Percentiles rank a stretch among this genome's conserved stretches.
phyloP scores from a whole-genome alignment of 2,113 vertebrate species.

The Chiloscyllium plagiosum region DNA sequence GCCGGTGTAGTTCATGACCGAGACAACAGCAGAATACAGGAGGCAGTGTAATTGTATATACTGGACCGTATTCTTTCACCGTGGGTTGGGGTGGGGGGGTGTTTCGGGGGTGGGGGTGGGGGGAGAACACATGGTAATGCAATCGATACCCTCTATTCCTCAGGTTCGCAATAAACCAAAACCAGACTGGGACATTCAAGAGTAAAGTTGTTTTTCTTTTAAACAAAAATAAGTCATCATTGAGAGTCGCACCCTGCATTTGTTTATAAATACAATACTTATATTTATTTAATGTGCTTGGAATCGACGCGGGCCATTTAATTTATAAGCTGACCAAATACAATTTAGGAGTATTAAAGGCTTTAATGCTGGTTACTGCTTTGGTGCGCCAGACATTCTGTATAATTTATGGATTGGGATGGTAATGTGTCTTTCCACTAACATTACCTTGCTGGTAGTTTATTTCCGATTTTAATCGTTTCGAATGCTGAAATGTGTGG shows the following conservation, averaged over 20 bases:
- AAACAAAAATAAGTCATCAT: background rate
- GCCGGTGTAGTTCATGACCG: background rate
- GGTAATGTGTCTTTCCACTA: background rate
- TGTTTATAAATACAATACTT: background rate
- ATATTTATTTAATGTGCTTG: constrained; percentile 7
- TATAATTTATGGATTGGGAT: background rate
- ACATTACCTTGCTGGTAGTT: background rate
- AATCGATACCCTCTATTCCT: background rate
- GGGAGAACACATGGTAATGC: constrained; percentile 25
- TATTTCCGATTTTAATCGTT: background rate
- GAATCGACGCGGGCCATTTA: background rate
- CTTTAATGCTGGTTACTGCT: background rate
- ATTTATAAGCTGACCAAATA: background rate
- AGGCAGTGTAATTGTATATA: constrained; percentile 5
- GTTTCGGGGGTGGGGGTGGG: too few species aligned
- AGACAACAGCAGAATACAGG: background rate
- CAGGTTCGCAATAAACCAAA: background rate
- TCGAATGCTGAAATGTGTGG: background rate
- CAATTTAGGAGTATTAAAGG: background rate
- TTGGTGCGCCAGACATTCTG: background rate
- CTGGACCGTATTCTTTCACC: background rate
- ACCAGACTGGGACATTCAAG: background rate
- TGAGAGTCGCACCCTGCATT: background rate
- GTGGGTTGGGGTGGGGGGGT: too few species aligned
- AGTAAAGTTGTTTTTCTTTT: background rate